Percentiles rank a stretch among this genome's conserved stretches.
These are phyloP conservation scores for Falco punctatus DNA, from an alignment of 2,113 vertebrate genomes.

Conservation along the genomic window DNA sequence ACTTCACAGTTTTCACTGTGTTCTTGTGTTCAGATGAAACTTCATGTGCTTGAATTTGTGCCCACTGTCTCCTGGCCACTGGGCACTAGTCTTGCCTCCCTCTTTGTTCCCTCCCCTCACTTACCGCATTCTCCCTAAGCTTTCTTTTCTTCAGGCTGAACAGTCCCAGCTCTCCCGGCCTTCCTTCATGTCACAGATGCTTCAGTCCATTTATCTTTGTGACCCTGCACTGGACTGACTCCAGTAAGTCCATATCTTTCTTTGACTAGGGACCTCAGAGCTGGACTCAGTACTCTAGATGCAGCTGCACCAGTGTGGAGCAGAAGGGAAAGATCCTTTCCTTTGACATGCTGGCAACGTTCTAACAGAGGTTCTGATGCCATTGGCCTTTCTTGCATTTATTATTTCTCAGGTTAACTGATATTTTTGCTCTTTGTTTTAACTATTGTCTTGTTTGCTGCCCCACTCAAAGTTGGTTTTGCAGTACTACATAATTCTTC, in stretches of 20 bases:
- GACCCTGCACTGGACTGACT: background rate
- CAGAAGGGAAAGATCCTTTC: background rate
- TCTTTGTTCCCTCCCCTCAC: background rate
- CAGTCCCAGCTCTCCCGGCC: background rate
- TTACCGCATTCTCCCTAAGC: background rate
- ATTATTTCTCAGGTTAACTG: background rate
- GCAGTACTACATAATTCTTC: background rate
- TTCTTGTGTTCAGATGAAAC: background rate
- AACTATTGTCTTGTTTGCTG: background rate
- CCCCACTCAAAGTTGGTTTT: background rate
- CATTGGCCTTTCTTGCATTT: rapidly evolving
- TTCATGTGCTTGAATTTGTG: background rate
- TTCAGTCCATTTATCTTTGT: background rate
- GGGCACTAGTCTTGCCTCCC: background rate
- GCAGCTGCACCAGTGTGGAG: background rate
- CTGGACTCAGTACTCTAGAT: background rate
- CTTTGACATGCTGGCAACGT: background rate
- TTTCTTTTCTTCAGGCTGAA: background rate
- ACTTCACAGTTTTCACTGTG: background rate
- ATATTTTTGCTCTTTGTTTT: background rate
- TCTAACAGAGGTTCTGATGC: background rate
- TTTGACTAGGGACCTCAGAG: background rate
- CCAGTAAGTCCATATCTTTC: background rate
- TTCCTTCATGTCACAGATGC: background rate
- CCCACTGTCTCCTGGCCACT: background rate